Evolutionary conservation across 1,140 invertebrate species (phyloP), one percentile per base, ranked within the genome.

Genomic region (Drosophila orena): DNA sequence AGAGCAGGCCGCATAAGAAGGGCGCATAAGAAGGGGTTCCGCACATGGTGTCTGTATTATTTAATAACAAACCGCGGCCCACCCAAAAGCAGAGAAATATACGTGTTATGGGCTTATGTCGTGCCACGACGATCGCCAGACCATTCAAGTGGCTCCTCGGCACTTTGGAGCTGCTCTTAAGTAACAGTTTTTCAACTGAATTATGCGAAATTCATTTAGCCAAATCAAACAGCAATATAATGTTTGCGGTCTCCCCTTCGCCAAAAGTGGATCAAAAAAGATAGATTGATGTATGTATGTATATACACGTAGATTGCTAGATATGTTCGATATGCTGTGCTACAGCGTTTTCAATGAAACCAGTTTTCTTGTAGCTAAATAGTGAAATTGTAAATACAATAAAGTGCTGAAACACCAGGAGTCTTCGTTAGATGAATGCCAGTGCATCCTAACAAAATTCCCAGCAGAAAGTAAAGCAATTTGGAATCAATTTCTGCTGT

Each of bases 11-110:
- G 58, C 52, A 76, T 71, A 76, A 77, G 65, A 61, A 68, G 20
- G 65, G 49, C 49, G 58, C 52, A 76, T 71, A 76, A 77, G 65
- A 61, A 68, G 75, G 79, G 84, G 84, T 77, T 53, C 62, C 49
- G 35, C 62, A 57, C 65, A 56, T 40, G 50, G 62, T 54, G 38
- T 49, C 12, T 24, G 65, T 70, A 37, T 71, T 71, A 71, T 71
- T 71, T 71, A 71, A 71, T 70, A 71, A 70, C 65, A 70, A 71
- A 49, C 65, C 66, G 64, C 15, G 11, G 14, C 40, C 3, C n/a
- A 22, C 30, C 22, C 12, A 38, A 12, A 12, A 22, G 11, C 5
- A 4, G 15, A 44, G 50, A 15, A 10, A 8, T 14, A 34, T 10
- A 30, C 8, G 8, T 30, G 7, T 30, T 30, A 30, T 8, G 30